Evolutionary conservation across 2,888 invertebrate species (phyloP), one percentile per base, ranked within the genome.

Genomic region (Limnephilus rhombicus): DNA sequence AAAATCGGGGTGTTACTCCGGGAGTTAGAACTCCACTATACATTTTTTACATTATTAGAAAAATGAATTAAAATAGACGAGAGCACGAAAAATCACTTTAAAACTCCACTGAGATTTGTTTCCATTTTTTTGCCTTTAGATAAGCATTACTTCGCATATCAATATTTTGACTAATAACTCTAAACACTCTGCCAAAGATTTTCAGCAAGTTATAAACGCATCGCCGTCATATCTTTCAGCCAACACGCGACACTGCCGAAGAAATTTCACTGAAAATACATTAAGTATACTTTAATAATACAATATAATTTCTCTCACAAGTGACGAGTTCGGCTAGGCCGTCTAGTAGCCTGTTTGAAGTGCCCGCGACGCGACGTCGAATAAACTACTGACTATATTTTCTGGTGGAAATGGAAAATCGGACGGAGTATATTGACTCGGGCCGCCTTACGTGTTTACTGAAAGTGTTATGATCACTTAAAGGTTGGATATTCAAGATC

Each of bases 381-480:
- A 68, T 68, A 68, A 68, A 68, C 24, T 68, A 68, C 68, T 68
- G 68, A 68, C 9, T 68, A 24, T 68, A 68, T 68, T 68, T 68
- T 68, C 68, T 68, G 68, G n/a, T 68, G 68, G 68, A 68, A 68
- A 68, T n/a, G 68, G 68, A 68, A 68, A 68, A 68, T 68, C 68
- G 68, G 68, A 9, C 68, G 24, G 68, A 68, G 68, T n/a, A 9
- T 68, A 68, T 68, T 68, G 68, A 68, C 68, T 68, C 68, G 68
- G 24, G 68, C 68, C 68, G 68, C 68, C 68, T 68, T 24, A n/a
- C n/a, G 24, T 68, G 68, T 68, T 68, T 24, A 68, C 68, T 68
- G n/a, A 68, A 68, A 68, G 68, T 68, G 68, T 68, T 68, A 68
- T 68, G 24, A 68, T n/a, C 68, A 68, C 68, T 68, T 68, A 68